Base-by-base conservation (phyloP, 2,797 vertebrate genomes). In the Menidia menidia region DNA sequence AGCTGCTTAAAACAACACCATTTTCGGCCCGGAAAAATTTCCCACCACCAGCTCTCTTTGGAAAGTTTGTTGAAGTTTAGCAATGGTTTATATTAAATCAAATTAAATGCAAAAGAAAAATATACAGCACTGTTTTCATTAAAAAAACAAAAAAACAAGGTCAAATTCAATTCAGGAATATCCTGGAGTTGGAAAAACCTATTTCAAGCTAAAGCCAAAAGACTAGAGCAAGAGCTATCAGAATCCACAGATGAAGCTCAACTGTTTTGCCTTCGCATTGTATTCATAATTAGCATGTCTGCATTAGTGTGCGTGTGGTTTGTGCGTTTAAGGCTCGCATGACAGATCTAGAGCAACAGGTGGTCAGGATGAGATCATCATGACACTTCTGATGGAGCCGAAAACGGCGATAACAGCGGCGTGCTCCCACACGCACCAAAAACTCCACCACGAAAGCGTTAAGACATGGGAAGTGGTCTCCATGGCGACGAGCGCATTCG, bases 381-480 rank as follows among this genome's bases (percentile, higher is more conserved):
- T 62, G 42, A 68, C 71, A 79, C 78, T 83, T 65, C 64, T 42
- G 7, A 43, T 60, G 52, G 43, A 51, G 31, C 66, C 59, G 18
- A 63, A 75, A 63, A 41, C 32, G 58, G 35, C 43, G 57, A 64
- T 14, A 18, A 60, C 14, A 71, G 71, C 44, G 62, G 69, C 59
- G 63, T 56, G 59, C 42, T 14, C 31, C 6, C 51, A 35, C 51
- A 52, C 32, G 42, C 16, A 50, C 42, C 1, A 32, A 54, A 72
- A 50, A 68, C 66, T 56, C 31, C 41, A 82, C 50, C 65, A 57
- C 54, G 79, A 75, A 73, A 39, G 76, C 15, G 74, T 48, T 43
- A 65, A 13, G 58, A 65, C 69, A 83, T 75, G 89, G 90, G 92
- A 94, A 92, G 73, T 79, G 74, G 86, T 93, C 67, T 71, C 89